These are phyloP conservation scores for Aricia agestis DNA, from an alignment of 1,140 invertebrate species.

Conservation along the genomic window DNA sequence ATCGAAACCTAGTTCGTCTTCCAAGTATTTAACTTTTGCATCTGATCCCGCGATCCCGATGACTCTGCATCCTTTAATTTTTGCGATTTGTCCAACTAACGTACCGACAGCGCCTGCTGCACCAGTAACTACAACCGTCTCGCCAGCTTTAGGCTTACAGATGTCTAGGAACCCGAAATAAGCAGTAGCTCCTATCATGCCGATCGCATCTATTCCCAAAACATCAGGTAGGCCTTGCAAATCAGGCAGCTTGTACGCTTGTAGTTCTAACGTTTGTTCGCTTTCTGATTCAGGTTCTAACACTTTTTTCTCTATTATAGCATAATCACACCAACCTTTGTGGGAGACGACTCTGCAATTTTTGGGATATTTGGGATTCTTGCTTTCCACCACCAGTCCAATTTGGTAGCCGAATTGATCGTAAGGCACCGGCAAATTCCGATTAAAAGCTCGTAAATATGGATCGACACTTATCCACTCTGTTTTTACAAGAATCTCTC, in stretches of 20 bases:
- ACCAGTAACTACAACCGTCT: constrained; percentile 81
- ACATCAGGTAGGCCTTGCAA: constrained; percentile 46
- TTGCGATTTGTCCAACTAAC: constrained; percentile 85
- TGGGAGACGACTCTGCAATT: constrained; percentile 75
- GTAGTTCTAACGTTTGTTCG: neutral
- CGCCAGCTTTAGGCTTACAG: constrained; percentile 82
- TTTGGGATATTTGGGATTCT: constrained; percentile 71
- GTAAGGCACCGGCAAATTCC: constrained; percentile 37
- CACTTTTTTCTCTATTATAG: constrained; percentile 41
- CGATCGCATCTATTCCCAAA: constrained; percentile 47
- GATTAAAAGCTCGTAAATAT: constrained; percentile 61
- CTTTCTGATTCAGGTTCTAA: neutral
- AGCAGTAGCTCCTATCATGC: constrained; percentile 78
- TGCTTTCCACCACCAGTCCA: constrained; percentile 47
- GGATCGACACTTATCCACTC: constrained; percentile 76
- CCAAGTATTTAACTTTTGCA: constrained; percentile 83
- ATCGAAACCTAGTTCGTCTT: constrained; percentile 81
- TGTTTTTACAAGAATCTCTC: constrained; percentile 68
- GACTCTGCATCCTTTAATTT: constrained; percentile 81
- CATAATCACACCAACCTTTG: constrained; percentile 78
- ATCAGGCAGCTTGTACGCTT: constrained; percentile 35
- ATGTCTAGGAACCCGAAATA: constrained; percentile 85
- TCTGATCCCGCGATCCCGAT: constrained; percentile 84
- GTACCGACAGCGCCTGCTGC: constrained; percentile 84
- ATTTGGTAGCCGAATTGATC: constrained; percentile 66